phyloP scores from a whole-genome alignment of 2,113 vertebrate species.

The Peromyscus maniculatus region DNA sequence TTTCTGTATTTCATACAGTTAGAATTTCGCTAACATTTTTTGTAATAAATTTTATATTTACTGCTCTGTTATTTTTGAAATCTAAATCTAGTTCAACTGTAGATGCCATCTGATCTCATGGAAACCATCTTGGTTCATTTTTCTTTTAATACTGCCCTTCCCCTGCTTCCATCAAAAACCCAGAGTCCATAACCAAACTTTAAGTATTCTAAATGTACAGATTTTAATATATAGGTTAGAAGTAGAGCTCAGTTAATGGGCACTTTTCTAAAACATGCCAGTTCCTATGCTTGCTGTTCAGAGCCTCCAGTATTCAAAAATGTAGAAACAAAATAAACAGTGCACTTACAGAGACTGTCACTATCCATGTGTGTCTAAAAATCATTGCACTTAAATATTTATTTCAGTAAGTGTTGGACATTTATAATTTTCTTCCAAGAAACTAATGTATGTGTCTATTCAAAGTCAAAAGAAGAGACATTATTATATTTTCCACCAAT shows the following conservation, averaged over 20 bases:
- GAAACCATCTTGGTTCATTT: background rate
- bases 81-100: background rate
- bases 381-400: background rate
- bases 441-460: background rate
- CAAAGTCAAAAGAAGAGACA: background rate
- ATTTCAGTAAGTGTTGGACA: background rate
- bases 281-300: background rate
- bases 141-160: background rate
- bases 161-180: background rate
- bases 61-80: background rate
- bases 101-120: background rate
- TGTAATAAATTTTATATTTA: background rate
- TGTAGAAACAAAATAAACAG: background rate
- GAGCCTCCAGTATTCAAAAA: no score
- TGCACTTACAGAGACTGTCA: background rate
- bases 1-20: background rate
- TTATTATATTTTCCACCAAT: background rate
- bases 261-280: background rate
- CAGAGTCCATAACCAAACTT: background rate
- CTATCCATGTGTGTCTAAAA: background rate
- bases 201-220: background rate
- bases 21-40: background rate
- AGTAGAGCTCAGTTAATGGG: background rate
- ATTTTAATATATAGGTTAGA: no score
- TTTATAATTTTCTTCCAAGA: no score